Evolutionary conservation across 2,113 vertebrate genomes (phyloP), one percentile per base, ranked within the genome.

Genomic region (Notothenia rossii): DNA sequence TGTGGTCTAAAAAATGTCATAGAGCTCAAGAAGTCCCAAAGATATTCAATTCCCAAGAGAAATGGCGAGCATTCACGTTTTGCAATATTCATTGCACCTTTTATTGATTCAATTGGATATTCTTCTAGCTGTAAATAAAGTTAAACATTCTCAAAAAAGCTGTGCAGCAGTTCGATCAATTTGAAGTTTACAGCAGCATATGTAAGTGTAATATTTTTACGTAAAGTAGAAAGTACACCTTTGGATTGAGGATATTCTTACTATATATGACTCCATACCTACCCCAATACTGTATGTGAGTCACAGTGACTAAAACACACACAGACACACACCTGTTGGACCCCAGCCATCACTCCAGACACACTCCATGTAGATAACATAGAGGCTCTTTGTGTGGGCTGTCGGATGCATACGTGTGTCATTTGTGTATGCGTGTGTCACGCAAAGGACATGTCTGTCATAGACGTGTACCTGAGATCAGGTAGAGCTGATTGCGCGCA

Each of bases 371-470:
- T 22, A 59, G 84, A 91, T 85, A 90, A 91, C 62, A 93, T 72
- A 90, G 81, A 84, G 79, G 22, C 54, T 36, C 79, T 90, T 90
- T 93, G 91, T 94, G 76, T 66, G 40, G 17, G 80, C 76, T 72
- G 79, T 72, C 55, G 33, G 80, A 87, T 68, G 82, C 62, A 77
- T 90, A 54, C 8, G 58, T 77, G 63, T 72, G 45, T 40, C 55
- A 40, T 73, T 7, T 60, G 62, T 72, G 33, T 46, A 56, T 75
- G 60, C 67, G 69, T 79, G 72, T 84, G 84, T 83, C 87, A 88
- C 4, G 53, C 77, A 68, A 82, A 83, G 73, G 61, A 85, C 15
- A 49, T 56, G 77, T 88, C 73, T 64, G 65, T 89, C 86, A 90
- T n/a, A 65, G 61, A 62, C 7, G 15, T 86, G 68, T 79, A 90